Evolutionary conservation across 2,797 vertebrate genomes (phyloP), one percentile per base, ranked within the genome.

Genomic region (Crocidura indochinensis): DNA sequence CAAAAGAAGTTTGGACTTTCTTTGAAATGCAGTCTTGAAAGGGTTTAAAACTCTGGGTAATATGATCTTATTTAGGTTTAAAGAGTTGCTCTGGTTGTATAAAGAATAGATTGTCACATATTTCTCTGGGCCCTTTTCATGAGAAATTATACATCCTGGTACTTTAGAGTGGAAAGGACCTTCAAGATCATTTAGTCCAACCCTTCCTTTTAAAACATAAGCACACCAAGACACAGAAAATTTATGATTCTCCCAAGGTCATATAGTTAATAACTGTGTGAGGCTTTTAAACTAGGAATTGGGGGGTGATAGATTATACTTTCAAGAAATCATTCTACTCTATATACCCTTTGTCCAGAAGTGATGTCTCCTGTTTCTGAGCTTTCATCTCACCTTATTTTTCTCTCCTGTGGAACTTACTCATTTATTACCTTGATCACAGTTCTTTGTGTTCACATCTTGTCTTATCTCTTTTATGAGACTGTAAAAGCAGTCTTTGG

Each of bases 201-300:
- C 73, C 72, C 69, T 91, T 92, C 86, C 86, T 94, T 96, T 92
- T 92, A 90, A 95, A 94, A 95, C 94, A 96, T 95, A 96, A 96
- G 95, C 89, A 96, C 92, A 91, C 80, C 77, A 92, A 94, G 95
- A 91, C 74, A 51, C 65, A 90, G 91, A 87, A 91, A 95, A 96
- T 95, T 92, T 95, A 95, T 92, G 94, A 91, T 92, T 93, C 78
- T 69, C 86, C 84, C 94, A 92, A 90, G 94, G 94, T 95, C 93
- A 93, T 83, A 72, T 26, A 93, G 88, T 88, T 95, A 95, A 95
- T 94, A 94, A 96, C 88, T 78, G 49, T 77, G 88, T 92, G 86
- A 87, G 51, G 93, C 94, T 96, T 96, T 95, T 94, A 95, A 94
- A 93, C 79, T 49, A 47, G 69, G 91, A 94, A 79, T 91, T 78